Conservation (phyloP, 2,888 invertebrate genomes). For the Anticlea derivata region DNA sequence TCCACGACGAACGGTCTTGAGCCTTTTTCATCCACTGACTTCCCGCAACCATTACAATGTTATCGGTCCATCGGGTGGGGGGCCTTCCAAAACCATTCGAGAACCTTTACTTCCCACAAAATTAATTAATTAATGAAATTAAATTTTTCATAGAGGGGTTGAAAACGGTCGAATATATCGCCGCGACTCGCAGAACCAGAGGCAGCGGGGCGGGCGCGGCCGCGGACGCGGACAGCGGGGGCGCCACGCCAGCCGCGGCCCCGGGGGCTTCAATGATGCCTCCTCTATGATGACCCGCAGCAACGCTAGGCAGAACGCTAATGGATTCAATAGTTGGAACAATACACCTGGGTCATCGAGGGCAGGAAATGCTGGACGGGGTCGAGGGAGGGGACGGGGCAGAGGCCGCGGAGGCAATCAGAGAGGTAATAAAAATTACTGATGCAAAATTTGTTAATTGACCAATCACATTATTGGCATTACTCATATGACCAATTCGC, state of each 20-base stretch:
- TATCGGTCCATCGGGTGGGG: no score
- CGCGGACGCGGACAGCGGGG: conserved; percentile 24
- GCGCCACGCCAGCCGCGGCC: neutral
- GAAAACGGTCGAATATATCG: neutral
- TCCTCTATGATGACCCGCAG: neutral
- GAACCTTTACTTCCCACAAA: no score
- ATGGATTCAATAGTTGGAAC: neutral
- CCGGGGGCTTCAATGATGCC: neutral
- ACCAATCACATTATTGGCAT: no score
- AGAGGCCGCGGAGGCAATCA: conserved; percentile 34
- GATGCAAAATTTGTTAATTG: no score
- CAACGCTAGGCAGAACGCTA: neutral
- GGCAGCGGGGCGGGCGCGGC: conserved; percentile 18
- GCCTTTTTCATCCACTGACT: no score
- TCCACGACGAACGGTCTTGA: no score
- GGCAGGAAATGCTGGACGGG: neutral
- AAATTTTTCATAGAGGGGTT: neutral
- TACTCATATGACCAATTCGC: no score
- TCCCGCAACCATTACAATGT: no score
- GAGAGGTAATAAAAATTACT: no score
- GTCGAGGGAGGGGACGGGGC: conserved; percentile 21
- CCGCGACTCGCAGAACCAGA: neutral
- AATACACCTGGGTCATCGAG: neutral
- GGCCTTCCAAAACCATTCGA: no score
- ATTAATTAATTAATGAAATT: neutral